phyloP scores from a whole-genome alignment of 2,888 invertebrate genomes.

The Morpho achilles region DNA sequence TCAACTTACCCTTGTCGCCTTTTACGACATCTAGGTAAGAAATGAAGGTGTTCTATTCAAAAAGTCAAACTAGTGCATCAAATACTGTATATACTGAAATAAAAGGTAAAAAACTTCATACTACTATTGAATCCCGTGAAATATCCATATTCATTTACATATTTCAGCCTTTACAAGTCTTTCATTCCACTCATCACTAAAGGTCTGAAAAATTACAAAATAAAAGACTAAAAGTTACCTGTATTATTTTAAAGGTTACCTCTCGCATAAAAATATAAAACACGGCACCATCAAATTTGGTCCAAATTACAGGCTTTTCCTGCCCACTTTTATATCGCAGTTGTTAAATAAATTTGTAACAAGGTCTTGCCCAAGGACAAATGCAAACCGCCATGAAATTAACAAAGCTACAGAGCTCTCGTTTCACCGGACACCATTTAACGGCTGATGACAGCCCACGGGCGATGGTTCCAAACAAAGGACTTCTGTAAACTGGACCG shows the following conservation, averaged over 20 bases:
- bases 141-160: too few relatives aligned
- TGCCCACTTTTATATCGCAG: constrained; percentile 33
- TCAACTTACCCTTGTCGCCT: too few relatives aligned
- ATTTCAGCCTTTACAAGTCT: too few relatives aligned
- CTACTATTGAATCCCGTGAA: too few relatives aligned
- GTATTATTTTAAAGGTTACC: constrained; percentile 8
- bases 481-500: constrained; percentile 50
- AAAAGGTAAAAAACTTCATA: too few relatives aligned
- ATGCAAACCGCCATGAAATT: constrained; percentile 61
- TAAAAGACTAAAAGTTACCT: neutral
- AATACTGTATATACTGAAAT: too few relatives aligned
- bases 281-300: constrained; percentile 13
- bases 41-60: too few relatives aligned
- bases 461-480: constrained; percentile 59
- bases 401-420: constrained; percentile 53
- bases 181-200: too few relatives aligned
- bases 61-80: too few relatives aligned
- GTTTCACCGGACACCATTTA: constrained; percentile 49
- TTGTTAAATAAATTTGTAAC: constrained; percentile 47
- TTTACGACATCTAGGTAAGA: too few relatives aligned
- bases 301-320: constrained; percentile 17
- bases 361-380: constrained; percentile 46
- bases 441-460: constrained; percentile 65
- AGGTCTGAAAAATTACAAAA: constrained; percentile 2
- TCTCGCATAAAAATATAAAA: constrained; percentile 13